These are phyloP conservation scores for Melieria crassipennis DNA, from an alignment of 2,888 invertebrate species.

Conservation along the genomic window DNA sequence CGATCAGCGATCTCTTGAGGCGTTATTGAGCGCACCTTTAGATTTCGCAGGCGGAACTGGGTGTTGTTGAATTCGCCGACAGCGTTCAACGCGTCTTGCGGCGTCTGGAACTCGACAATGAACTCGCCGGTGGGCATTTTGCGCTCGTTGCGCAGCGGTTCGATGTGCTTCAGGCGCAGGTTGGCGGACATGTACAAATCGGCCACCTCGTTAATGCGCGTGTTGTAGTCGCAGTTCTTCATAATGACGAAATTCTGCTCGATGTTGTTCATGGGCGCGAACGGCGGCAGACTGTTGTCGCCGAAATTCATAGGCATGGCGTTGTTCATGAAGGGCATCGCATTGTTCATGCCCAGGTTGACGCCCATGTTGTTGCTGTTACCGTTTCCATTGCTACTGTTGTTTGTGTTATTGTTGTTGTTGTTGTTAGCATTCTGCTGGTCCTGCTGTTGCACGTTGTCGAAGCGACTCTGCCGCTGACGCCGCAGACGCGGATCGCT, in stretches of 20 bases:
- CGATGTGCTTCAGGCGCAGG: conserved; percentile 79
- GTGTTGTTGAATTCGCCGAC: conserved; percentile 56
- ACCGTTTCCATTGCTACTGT: not conserved
- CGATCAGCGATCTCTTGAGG: conserved; percentile 72
- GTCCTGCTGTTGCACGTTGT: conserved; percentile 29
- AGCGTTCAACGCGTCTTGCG: conserved; percentile 73
- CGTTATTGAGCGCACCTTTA: conserved; percentile 66
- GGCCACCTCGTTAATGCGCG: conserved; percentile 80
- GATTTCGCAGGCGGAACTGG: conserved; percentile 66
- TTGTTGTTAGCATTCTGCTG: conserved; percentile 20
- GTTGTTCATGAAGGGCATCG: conserved; percentile 9
- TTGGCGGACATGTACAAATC: conserved; percentile 83
- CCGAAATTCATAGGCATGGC: conserved; percentile 14
- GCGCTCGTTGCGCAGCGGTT: conserved; percentile 77
- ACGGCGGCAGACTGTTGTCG: conserved; percentile 17
- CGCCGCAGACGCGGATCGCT: conserved; percentile 50
- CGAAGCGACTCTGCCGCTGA: conserved; percentile 28
- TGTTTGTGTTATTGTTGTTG: conserved; percentile 8
- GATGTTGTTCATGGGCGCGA: conserved; percentile 24
- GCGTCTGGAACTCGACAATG: conserved; percentile 83
- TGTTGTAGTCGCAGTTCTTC: conserved; percentile 79
- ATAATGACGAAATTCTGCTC: conserved; percentile 75
- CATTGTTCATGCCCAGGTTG: not conserved
- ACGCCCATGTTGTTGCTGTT: not conserved
- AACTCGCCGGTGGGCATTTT: conserved; percentile 84